These are phyloP conservation scores for Criorhina ranunculi DNA, from an alignment of 2,888 invertebrate species.

Conservation along the genomic window DNA sequence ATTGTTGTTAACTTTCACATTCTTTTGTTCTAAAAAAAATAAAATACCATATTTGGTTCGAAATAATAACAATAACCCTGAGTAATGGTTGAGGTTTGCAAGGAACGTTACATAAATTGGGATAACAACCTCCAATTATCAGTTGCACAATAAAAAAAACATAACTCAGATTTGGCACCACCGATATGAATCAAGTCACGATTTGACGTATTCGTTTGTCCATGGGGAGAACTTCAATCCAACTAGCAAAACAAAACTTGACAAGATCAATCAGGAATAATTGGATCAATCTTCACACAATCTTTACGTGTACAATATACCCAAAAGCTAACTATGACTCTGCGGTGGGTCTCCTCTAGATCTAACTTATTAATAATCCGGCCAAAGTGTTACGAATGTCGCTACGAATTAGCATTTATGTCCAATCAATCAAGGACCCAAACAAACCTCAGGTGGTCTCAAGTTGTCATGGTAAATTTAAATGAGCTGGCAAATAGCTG, in stretches of 20 bases:
- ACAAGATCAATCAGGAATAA: conserved; percentile 69
- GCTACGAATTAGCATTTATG: conserved; percentile 56
- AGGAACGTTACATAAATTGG: no score
- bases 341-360: conserved; percentile 40
- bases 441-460: conserved; percentile 39
- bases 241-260: conserved; percentile 20
- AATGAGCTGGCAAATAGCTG: not conserved
- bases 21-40: no score
- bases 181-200: not conserved
- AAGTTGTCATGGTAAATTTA: not conserved
- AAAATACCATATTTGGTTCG: no score
- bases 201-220: conserved; percentile 2
- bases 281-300: conserved; percentile 74
- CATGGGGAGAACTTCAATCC: conserved; percentile 27
- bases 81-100: no score
- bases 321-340: conserved; percentile 55
- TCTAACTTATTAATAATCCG: conserved; percentile 45
- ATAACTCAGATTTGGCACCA: not conserved
- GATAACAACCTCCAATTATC: conserved; percentile 1
- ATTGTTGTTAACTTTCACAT: no score
- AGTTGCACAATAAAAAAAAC: not conserved
- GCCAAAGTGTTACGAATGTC: conserved; percentile 68
- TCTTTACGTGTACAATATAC: conserved; percentile 53
- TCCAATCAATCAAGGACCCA: conserved; percentile 70
- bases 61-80: no score